Evolutionary conservation across 2,888 invertebrate species (phyloP).

Genomic region (Drosophila pseudotakahashii): DNA sequence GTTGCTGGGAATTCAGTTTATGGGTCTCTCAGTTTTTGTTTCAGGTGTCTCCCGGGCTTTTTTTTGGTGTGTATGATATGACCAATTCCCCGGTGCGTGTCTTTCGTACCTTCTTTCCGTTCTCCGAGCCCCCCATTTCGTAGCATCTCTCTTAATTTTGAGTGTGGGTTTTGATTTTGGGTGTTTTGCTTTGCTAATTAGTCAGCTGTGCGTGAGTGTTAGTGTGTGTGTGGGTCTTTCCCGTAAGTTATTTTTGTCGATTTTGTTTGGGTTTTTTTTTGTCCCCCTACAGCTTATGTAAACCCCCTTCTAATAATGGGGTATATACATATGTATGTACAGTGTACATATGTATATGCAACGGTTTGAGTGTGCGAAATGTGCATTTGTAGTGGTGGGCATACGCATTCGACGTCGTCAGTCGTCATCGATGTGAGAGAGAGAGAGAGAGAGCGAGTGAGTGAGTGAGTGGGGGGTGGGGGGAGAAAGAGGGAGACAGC

Average conservation of each 20-base stretch:
- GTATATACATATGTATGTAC: neutral
- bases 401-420: conserved; percentile 33
- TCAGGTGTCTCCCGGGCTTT: conserved; percentile 33
- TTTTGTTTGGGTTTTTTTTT: conserved; percentile 8
- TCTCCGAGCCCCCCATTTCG: conserved; percentile 1
- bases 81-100: conserved; percentile 27
- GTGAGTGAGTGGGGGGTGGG: neutral
- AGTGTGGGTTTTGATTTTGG: conserved; percentile 36
- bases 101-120: conserved; percentile 24
- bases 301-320: conserved; percentile 9
- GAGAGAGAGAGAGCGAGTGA: conserved; percentile 17
- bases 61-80: conserved; percentile 14
- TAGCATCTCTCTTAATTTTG: conserved; percentile 13
- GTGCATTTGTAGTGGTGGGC: conserved; percentile 12
- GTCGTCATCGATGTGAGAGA: conserved; percentile 44
- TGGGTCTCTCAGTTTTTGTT: conserved; percentile 26
- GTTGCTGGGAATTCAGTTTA: conserved; percentile 1
- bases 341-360: conserved; percentile 3
- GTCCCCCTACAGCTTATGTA: conserved; percentile 10
- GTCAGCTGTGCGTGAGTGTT: conserved; percentile 48
- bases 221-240: conserved; percentile 36
- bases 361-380: conserved; percentile 16
- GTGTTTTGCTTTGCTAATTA: conserved; percentile 54
- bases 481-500: conserved; percentile 8
- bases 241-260: conserved; percentile 21